Evolutionary conservation across 2,888 invertebrate genomes (phyloP).

Genomic region (Bombyx huttoni): DNA sequence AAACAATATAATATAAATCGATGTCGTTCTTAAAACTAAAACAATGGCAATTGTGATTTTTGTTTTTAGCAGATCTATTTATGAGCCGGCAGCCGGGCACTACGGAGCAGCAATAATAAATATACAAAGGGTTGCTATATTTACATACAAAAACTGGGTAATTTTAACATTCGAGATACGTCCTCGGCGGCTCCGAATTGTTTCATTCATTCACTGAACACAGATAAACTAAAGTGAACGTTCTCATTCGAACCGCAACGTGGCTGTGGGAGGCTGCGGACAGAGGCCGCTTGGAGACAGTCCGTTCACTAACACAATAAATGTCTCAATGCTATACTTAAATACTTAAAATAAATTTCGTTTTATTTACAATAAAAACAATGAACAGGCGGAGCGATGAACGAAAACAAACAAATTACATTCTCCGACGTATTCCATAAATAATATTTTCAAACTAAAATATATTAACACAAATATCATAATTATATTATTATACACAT

Average conservation of each 20-base stretch:
- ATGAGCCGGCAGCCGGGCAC: too few relatives aligned
- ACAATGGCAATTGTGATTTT: not conserved
- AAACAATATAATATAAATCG: conserved; percentile 14
- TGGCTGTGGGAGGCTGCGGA: too few relatives aligned
- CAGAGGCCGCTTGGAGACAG: too few relatives aligned
- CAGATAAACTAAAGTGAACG: too few relatives aligned
- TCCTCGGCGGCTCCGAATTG: too few relatives aligned
- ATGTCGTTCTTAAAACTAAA: not conserved
- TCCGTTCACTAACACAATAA: not conserved
- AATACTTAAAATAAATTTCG: not conserved
- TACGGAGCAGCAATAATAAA: too few relatives aligned
- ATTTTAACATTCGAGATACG: too few relatives aligned
- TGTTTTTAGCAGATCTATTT: too few relatives aligned
- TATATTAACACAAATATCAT: conserved; percentile 45
- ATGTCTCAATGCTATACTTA: not conserved
- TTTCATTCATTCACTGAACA: too few relatives aligned
- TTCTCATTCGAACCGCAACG: too few relatives aligned
- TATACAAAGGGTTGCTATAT: too few relatives aligned
- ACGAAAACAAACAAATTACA: conserved; percentile 28
- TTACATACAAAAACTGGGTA: too few relatives aligned
- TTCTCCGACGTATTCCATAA: conserved; percentile 19
- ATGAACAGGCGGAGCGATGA: conserved; percentile 50
- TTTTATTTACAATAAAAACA: conserved; percentile 1
- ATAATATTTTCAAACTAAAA: conserved; percentile 7
- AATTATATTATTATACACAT: not conserved